A percentile compares a stretch with the other conserved stretches of the same genome.
Conservation (phyloP, 2,113 vertebrate species). For the Vidua macroura region DNA sequence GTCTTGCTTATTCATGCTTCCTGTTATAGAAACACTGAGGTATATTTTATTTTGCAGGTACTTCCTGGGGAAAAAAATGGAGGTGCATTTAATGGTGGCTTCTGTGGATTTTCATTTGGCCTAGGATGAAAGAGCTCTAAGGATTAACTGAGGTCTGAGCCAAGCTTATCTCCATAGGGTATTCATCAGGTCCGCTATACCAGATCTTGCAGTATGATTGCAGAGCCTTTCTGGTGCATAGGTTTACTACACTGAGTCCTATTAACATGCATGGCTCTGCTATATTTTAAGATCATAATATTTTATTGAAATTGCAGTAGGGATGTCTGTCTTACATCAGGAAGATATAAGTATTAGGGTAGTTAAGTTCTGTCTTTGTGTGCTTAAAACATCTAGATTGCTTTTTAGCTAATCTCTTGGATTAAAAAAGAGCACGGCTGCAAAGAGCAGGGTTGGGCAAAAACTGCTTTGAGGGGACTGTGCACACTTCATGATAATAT, state of each 20-base stretch:
- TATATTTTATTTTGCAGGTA: background rate
- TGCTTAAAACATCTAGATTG: background rate
- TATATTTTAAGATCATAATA: background rate
- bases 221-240: background rate
- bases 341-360: background rate
- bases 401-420: background rate
- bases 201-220: background rate
- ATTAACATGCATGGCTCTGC: background rate
- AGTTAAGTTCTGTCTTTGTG: background rate
- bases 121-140: background rate
- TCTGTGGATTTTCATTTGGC: background rate
- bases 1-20: background rate
- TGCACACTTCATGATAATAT: background rate
- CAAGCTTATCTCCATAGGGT: background rate
- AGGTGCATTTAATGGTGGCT: background rate
- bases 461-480: background rate
- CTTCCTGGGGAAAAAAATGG: background rate
- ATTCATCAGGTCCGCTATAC: background rate
- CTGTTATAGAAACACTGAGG: background rate
- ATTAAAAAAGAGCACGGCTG: background rate
- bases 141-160: background rate
- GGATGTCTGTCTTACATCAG: background rate
- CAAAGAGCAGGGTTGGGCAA: background rate
- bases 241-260: background rate
- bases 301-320: background rate